A percentile compares a stretch with the other conserved stretches of the same genome.
These are phyloP conservation scores for Channa maculata DNA, from an alignment of 2,113 vertebrate species.

Conservation along the genomic window DNA sequence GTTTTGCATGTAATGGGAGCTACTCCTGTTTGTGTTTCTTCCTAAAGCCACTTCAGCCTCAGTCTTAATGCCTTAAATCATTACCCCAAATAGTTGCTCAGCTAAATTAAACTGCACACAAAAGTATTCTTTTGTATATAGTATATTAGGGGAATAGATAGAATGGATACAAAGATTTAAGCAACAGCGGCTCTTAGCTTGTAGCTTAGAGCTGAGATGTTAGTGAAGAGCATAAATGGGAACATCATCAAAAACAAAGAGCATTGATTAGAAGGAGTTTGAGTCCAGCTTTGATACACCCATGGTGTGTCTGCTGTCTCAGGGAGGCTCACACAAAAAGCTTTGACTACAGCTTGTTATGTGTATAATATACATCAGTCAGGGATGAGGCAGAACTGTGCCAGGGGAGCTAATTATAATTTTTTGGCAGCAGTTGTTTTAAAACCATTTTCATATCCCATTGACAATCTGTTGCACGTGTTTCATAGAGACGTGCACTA, in stretches of 20 bases:
- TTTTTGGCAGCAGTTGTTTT: slow-evolving; percentile 50
- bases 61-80: slow-evolving; percentile 20
- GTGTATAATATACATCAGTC: slow-evolving; percentile 32
- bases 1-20: slow-evolving; percentile 62
- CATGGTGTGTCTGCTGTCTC: neutral
- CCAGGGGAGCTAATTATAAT: slow-evolving; percentile 44
- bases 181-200: neutral
- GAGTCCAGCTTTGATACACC: neutral
- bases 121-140: too few species aligned
- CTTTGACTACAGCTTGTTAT: slow-evolving; percentile 14
- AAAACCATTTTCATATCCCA: slow-evolving; percentile 41
- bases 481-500: slow-evolving; percentile 11
- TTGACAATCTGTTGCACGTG: slow-evolving; percentile 59
- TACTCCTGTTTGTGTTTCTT: slow-evolving; percentile 54
- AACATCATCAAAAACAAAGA: neutral
- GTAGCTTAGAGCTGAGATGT: neutral
- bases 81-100: slow-evolving; percentile 20
- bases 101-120: slow-evolving; percentile 2
- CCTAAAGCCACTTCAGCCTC: slow-evolving; percentile 55
- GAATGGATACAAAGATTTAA: neutral
- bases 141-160: too few species aligned
- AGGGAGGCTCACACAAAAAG: slow-evolving; percentile 2
- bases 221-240: slow-evolving; percentile 14
- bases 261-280: neutral
- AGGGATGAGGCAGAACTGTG: slow-evolving; percentile 46